Evolutionary conservation across 2,888 invertebrate genomes (phyloP).

Genomic region (Rhamphomyia laevipes): DNA sequence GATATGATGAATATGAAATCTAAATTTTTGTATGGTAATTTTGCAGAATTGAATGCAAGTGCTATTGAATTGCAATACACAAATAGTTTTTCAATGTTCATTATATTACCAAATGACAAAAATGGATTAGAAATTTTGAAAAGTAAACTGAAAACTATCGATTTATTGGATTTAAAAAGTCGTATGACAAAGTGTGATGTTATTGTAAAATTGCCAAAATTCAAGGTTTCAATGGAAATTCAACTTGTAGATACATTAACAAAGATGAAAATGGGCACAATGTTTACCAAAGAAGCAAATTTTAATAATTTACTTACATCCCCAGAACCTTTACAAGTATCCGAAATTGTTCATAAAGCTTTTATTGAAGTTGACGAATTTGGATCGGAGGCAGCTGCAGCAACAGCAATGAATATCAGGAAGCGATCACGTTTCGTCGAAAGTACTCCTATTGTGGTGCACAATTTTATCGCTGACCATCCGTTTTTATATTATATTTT

Average conservation of each 20-base stretch:
- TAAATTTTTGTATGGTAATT: slow-evolving; percentile 20
- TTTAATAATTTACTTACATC: slow-evolving; percentile 49
- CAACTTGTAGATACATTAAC: slow-evolving; percentile 46
- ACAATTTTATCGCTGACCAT: too few relatives aligned
- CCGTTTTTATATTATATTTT: too few relatives aligned
- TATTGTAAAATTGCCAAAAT: slow-evolving; percentile 60
- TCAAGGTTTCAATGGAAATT: slow-evolving; percentile 66
- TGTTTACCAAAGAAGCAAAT: slow-evolving; percentile 48
- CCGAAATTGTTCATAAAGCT: slow-evolving; percentile 70
- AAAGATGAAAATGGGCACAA: slow-evolving; percentile 56
- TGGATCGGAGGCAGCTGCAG: slow-evolving; percentile 79
- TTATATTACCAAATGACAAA: slow-evolving; percentile 58
- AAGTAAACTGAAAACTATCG: too few relatives aligned
- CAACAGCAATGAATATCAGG: slow-evolving; percentile 38
- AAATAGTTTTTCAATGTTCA: slow-evolving; percentile 58
- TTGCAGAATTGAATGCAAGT: slow-evolving; percentile 21
- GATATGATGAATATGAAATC: slow-evolving; percentile 55
- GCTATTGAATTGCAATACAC: slow-evolving; percentile 57
- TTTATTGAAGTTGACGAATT: slow-evolving; percentile 81
- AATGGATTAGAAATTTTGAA: too few relatives aligned
- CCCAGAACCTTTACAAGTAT: slow-evolving; percentile 41
- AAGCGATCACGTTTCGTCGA: too few relatives aligned
- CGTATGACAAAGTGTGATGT: slow-evolving; percentile 39
- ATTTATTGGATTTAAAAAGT: too few relatives aligned
- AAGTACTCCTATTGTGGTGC: too few relatives aligned